Percentiles rank a stretch among this genome's conserved stretches.
Conservation (phyloP, 2,797 vertebrate genomes). For the Siniperca scherzeri region DNA sequence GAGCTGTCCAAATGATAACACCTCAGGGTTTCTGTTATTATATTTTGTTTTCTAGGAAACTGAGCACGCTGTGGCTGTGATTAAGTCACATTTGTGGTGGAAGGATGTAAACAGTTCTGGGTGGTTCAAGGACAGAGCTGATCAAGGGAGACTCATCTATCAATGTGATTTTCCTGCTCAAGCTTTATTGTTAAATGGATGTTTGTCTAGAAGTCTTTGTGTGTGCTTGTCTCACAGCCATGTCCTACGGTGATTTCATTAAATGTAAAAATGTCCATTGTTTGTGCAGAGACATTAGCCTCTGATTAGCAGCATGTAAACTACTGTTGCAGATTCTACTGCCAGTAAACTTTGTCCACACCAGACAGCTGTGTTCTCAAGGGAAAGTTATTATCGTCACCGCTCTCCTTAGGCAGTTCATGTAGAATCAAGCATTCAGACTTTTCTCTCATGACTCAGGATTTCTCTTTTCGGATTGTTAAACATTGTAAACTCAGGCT, state of each 20-base stretch:
- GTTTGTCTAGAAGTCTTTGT: slow-evolving; percentile 18
- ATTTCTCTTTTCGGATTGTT: slow-evolving; percentile 35
- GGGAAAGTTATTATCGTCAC: slow-evolving; percentile 47
- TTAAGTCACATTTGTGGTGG: slow-evolving; percentile 36
- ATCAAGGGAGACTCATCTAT: slow-evolving; percentile 25
- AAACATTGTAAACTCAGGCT: neutral
- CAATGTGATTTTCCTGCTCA: neutral
- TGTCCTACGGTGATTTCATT: slow-evolving; percentile 29
- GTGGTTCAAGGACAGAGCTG: slow-evolving; percentile 16
- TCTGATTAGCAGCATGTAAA: slow-evolving; percentile 55
- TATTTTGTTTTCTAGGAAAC: slow-evolving; percentile 42
- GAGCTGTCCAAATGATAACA: slow-evolving; percentile 53
- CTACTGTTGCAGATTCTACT: slow-evolving; percentile 36
- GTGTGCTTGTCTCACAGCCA: slow-evolving; percentile 20
- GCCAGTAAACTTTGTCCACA: slow-evolving; percentile 50
- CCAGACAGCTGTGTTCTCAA: slow-evolving; percentile 74
- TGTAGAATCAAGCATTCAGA: slow-evolving; percentile 47
- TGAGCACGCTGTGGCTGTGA: slow-evolving; percentile 13
- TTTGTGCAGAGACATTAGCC: slow-evolving; percentile 27
- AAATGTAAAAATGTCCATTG: slow-evolving; percentile 30
- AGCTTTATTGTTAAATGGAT: neutral
- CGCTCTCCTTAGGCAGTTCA: slow-evolving; percentile 48
- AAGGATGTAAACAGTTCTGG: slow-evolving; percentile 49
- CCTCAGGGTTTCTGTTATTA: slow-evolving; percentile 39
- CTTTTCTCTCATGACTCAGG: slow-evolving; percentile 53